phyloP scores from a whole-genome alignment of 2,797 vertebrate genomes.

The Sebastes baramenuke region DNA sequence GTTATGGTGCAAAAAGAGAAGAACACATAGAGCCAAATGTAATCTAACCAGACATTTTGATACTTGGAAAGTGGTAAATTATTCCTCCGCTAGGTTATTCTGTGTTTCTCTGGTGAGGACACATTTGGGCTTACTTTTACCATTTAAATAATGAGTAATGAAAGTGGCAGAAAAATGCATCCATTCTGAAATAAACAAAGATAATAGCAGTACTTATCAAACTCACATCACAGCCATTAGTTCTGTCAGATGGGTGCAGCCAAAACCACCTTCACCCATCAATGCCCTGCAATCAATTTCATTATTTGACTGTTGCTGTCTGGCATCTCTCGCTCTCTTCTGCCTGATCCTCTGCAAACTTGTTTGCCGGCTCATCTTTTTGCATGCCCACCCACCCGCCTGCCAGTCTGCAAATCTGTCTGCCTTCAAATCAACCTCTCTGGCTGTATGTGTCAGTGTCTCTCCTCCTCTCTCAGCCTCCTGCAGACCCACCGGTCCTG shows the following conservation, averaged over 20 bases:
- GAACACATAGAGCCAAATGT: not conserved
- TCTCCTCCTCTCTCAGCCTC: not conserved
- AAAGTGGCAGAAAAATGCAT: slow-evolving; percentile 1
- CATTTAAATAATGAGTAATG: slow-evolving; percentile 1
- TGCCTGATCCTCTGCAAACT: not conserved
- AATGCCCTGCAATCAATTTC: slow-evolving; percentile 48
- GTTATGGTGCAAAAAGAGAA: not conserved
- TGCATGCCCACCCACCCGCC: not conserved
- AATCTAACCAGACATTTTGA: not conserved
- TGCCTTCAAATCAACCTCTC: not conserved
- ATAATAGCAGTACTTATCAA: slow-evolving; percentile 30
- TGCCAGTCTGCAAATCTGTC: not conserved
- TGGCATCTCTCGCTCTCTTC: not conserved
- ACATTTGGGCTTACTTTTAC: not conserved
- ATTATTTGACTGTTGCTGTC: slow-evolving; percentile 44
- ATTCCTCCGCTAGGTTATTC: not conserved
- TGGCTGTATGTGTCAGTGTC: not conserved
- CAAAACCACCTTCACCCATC: slow-evolving; percentile 49
- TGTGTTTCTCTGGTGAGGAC: not conserved
- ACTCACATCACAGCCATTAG: slow-evolving; percentile 25
- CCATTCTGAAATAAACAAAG: slow-evolving; percentile 7
- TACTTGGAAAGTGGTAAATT: not conserved
- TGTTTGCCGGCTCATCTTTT: slow-evolving; percentile 16
- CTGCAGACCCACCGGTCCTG: not conserved
- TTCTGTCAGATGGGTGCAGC: slow-evolving; percentile 11